Evolutionary conservation across 2,888 invertebrate genomes (phyloP), one percentile per base, ranked within the genome.

Genomic region (Endomychus coccineus): DNA sequence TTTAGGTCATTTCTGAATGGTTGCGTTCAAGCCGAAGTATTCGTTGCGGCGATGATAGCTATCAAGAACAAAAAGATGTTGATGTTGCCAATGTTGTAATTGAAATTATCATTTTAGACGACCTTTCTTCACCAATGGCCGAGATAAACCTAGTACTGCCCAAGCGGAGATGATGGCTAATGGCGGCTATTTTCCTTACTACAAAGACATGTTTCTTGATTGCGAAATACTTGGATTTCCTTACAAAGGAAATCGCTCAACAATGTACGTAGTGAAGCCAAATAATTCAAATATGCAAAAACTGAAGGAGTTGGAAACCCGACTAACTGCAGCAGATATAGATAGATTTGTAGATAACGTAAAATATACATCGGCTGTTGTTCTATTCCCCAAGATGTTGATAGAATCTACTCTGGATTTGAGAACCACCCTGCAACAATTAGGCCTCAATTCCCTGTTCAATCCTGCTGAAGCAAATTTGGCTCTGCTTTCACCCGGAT

Each of bases 311-410:
- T 54, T 80, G 4, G 66, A 78, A 56, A 58, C 59, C 1, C 55
- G 56, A 1, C 49, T 81, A 12, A 69, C 70, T 23, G 64, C 70
- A 15, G 56, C 62, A 0, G 66, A 67, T 34, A 62, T 81, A 16
- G 67, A 76, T 13, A 45, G 54, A 1, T 46, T 78, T 19, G 73
- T 77, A 10, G 56, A 53, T 9, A 64, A 64, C 33, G 70, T 73
- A 54, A 57, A 50, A 2, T 62, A 61, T 16, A 66, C 65, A 4
- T 66, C 71, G 4, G 70, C 76, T 15, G 64, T 81, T 2, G 58
- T 80, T 1, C 67, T 77, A 17, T 69, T 80, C 19, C 87, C 87
- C 1, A 82, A 80, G 59, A 80, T 88, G 78, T 75, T 78, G 48
- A 62, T 88, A 2, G 71, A 75, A 42, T 75, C 70, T 28, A 72